A percentile compares a stretch with the other conserved stretches of the same genome.
Conservation (phyloP, 53 echinoderm and acorn worm genomes). For the Echinometra lucunter region DNA sequence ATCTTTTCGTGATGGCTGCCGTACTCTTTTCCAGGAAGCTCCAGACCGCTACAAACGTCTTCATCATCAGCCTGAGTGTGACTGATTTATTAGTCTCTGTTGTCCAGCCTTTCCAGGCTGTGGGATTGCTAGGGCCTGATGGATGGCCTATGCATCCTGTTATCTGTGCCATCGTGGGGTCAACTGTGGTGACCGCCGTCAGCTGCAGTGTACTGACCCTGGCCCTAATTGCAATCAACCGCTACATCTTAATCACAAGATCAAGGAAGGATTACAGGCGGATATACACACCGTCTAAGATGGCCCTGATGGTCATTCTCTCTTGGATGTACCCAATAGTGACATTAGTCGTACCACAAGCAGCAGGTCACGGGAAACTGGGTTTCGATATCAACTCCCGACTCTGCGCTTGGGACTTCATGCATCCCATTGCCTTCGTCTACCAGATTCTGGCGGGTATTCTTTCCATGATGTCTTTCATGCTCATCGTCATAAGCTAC, state of each 20-base stretch:
- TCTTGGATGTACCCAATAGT: constrained; percentile 76
- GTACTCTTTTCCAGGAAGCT: constrained; percentile 79
- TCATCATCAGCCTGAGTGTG: constrained; percentile 82
- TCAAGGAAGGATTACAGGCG: constrained; percentile 66
- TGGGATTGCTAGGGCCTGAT: constrained; percentile 69
- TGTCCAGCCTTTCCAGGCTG: constrained; percentile 74
- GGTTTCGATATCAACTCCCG: constrained; percentile 63
- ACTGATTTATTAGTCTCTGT: constrained; percentile 77
- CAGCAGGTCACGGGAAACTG: constrained; percentile 74
- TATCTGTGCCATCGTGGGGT: constrained; percentile 71
- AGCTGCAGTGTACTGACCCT: constrained; percentile 83
- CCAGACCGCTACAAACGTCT: constrained; percentile 84
- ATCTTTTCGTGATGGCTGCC: constrained; percentile 78
- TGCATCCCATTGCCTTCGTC: neutral
- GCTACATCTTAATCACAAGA: constrained; percentile 79
- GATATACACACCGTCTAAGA: constrained; percentile 69
- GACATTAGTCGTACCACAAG: constrained; percentile 70
- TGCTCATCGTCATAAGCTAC: constrained; percentile 3
- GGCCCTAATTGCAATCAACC: constrained; percentile 78
- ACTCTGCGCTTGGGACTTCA: constrained; percentile 47
- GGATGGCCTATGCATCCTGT: constrained; percentile 72
- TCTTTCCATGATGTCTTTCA: neutral
- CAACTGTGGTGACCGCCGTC: constrained; percentile 65
- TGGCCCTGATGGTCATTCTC: constrained; percentile 72
- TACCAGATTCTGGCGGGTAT: neutral